Base-by-base conservation (phyloP, 2,113 vertebrate species). In the Pelodiscus sinensis region DNA sequence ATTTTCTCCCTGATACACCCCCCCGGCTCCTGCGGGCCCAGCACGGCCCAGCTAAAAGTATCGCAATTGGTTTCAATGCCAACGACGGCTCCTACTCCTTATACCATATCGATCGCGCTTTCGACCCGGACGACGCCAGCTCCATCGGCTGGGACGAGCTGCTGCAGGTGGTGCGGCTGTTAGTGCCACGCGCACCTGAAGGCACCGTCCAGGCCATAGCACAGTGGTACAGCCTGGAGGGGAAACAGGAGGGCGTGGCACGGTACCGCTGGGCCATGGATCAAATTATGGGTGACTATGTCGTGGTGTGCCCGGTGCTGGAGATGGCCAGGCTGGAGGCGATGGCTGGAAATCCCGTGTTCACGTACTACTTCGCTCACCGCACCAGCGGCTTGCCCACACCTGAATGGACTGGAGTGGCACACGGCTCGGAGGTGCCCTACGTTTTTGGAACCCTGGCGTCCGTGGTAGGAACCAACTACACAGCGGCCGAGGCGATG, bases 391-490 rank as follows among this genome's bases (percentile, higher is more conserved):
- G 90, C 44, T 98, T 98, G 75, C 84, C 96, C 25, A 98, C 98
- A 98, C 98, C 98, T 27, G 71, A n/a, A 21, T 98, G 98, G 98
- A 98, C 98, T 97, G 98, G 98, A 2, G 97, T 95, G 2, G 94
- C 97, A 88, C 98, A 98, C 8, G 97, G 97, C 31, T 97, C 98
- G n/a, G 98, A 98, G 81, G 96, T 98, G 19, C 97, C 98, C 84
- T 98, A 98, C 89, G 91, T 98, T 75, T 98, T 98, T 58, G 98
- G 98, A 50, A 95, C 97, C 84, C 98, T 98, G 7, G 90, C 98
- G 13, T 13, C 19, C 10, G 9, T 29, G 27, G 25, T 9, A 19
- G 93, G 97, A 58, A 21, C 18, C 52, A 93, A 91, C 8, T 84
- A 95, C 13, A 98, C 96, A 0, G 87, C 96, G 75, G 95, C 95